Conservation (phyloP, 1,140 invertebrate genomes). For the Drosophila lowei region DNA sequence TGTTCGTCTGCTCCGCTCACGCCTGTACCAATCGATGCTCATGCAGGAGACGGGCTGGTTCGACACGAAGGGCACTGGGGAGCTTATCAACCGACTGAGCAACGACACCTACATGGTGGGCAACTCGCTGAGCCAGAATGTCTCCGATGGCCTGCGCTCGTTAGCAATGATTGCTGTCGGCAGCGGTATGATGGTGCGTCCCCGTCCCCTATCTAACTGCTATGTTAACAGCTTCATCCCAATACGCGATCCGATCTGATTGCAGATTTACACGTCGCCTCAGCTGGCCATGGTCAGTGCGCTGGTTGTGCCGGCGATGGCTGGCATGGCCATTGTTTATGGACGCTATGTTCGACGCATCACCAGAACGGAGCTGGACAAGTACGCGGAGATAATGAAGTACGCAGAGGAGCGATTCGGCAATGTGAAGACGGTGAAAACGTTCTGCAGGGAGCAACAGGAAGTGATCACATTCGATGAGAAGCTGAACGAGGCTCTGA, state of each 20-base stretch:
- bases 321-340: conserved; percentile 93
- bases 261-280: conserved; percentile 94
- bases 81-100: conserved; percentile 95
- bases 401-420: conserved; percentile 96
- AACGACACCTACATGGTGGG: conserved; percentile 96
- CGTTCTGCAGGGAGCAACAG: conserved; percentile 93
- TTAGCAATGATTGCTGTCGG: conserved; percentile 92
- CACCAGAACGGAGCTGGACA: conserved; percentile 92
- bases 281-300: conserved; percentile 93
- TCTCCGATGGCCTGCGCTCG: conserved; percentile 96
- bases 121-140: conserved; percentile 95
- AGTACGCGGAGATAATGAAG: conserved; percentile 92
- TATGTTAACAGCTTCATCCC: not conserved
- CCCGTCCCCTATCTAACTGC: conserved; percentile 7
- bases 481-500: conserved; percentile 90
- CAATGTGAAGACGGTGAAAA: conserved; percentile 97
- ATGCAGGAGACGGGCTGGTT: conserved; percentile 97
- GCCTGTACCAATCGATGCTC: conserved; percentile 93
- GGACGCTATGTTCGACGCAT: conserved; percentile 94
- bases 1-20: conserved; percentile 91
- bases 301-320: conserved; percentile 94
- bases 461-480: conserved; percentile 89
- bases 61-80: conserved; percentile 96
- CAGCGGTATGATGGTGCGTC: conserved; percentile 94
- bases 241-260: not conserved